phyloP scores from a whole-genome alignment of 2,888 invertebrate species.

The Acronicta alni region DNA sequence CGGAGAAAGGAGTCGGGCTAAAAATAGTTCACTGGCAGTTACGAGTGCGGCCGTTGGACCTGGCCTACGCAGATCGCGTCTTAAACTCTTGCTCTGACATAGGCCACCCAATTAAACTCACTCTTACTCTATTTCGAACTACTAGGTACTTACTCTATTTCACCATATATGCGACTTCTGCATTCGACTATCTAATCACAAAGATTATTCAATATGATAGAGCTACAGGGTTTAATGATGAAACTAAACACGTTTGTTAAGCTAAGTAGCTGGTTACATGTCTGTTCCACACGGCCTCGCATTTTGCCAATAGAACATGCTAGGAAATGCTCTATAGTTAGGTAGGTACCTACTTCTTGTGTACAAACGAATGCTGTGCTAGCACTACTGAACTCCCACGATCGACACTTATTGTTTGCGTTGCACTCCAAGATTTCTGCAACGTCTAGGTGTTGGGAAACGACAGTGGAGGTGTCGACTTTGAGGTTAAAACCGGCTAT shows the following conservation, averaged over 20 bases:
- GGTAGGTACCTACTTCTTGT: conserved; percentile 65
- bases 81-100: conserved; percentile 67
- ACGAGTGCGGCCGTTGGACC: conserved; percentile 76
- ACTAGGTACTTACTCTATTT: too few relatives aligned
- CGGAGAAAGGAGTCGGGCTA: conserved; percentile 81
- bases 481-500: conserved; percentile 81
- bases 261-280: conserved; percentile 48
- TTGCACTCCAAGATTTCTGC: conserved; percentile 85
- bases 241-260: conserved; percentile 6
- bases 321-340: conserved; percentile 78
- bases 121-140: conserved; percentile 46
- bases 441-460: conserved; percentile 83
- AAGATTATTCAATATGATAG: neutral
- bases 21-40: conserved; percentile 81
- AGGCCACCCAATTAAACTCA: conserved; percentile 60
- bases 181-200: neutral
- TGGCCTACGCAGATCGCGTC: conserved; percentile 76
- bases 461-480: conserved; percentile 71
- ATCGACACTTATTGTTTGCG: conserved; percentile 82
- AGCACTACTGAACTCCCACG: conserved; percentile 81
- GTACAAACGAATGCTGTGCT: conserved; percentile 69
- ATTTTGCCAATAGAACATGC: conserved; percentile 78
- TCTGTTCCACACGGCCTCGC: conserved; percentile 66
- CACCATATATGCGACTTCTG: neutral
- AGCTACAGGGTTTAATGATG: conserved; percentile 1